Evolutionary conservation across 2,888 invertebrate genomes (phyloP), one percentile per base, ranked within the genome.

Genomic region (Amorpha juglandis): DNA sequence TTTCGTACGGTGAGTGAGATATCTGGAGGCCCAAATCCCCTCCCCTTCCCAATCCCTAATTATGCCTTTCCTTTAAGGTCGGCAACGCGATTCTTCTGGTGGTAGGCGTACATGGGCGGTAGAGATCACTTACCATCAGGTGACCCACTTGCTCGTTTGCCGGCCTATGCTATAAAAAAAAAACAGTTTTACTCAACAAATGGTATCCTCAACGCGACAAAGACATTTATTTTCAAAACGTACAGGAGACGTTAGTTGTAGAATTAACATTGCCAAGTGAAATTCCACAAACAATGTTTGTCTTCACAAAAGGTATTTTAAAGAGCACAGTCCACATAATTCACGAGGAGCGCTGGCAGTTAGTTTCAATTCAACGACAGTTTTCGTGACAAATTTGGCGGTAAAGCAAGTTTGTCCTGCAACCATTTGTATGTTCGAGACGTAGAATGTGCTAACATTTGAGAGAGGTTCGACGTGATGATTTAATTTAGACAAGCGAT

Each of bases 281-380:
- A 38, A 42, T 6, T 38, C 19, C 2, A 55, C 55, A 35, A 38
- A 55, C 35, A 55, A 58, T 58, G 19, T 58, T 58, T 42, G 19
- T 8, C 35, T 53, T 45, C 38, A 42, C 42, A 42, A 58, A 58
- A 58, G 42, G 58, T 58, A 58, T 58, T 58, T 58, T 58, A 58
- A 58, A 58, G 58, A 58, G 42, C 12, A 58, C 6, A 2, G 19
- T 38, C 42, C 38, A 42, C 42, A 42, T 58, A 42, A 42, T 58
- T 42, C 55, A 55, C 16, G 55, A 38, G 12, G 11, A 42, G 38
- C 12, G 58, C 58, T 11, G 35, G 38, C 58, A 58, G 42, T 58
- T 42, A 55, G 58, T 42, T 38, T 58, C 38, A 38, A 58, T 58
- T 58, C 19, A 38, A 19, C 6, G 42, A 58, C 42, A 42, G 38